These are phyloP conservation scores for Chaetogeoica ovagalla DNA, from an alignment of 2,888 invertebrate species.

Conservation along the genomic window DNA sequence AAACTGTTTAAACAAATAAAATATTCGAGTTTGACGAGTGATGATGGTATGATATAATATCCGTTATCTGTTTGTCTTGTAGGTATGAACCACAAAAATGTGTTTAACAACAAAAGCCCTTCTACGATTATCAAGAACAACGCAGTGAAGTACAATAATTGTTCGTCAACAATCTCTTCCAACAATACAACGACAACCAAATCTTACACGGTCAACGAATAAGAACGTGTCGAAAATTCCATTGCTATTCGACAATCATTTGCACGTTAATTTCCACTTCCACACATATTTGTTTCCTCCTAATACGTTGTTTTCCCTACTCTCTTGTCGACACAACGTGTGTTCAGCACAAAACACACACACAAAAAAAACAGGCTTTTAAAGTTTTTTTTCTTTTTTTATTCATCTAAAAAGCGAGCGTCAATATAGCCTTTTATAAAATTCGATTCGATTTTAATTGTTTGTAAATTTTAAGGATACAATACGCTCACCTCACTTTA, in stretches of 20 bases:
- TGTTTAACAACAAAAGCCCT: slow-evolving; percentile 25
- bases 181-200: slow-evolving; percentile 24
- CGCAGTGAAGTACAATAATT: slow-evolving; percentile 31
- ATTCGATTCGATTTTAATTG: no score
- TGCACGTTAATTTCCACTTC: no score
- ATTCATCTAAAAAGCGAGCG: no score
- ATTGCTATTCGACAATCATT: background rate
- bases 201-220: slow-evolving; percentile 44
- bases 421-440: no score
- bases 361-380: background rate
- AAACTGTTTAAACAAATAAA: background rate
- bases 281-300: background rate
- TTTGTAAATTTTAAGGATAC: no score
- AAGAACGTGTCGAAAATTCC: background rate
- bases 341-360: background rate
- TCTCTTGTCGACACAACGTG: no score
- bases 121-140: background rate
- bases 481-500: no score
- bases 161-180: slow-evolving; percentile 26
- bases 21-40: background rate
- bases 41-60: background rate
- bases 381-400: no score
- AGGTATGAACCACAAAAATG: slow-evolving; percentile 47
- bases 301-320: background rate
- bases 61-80: background rate